Evolutionary conservation across 2,888 invertebrate species (phyloP).

Genomic region (Osmoderma eremita): DNA sequence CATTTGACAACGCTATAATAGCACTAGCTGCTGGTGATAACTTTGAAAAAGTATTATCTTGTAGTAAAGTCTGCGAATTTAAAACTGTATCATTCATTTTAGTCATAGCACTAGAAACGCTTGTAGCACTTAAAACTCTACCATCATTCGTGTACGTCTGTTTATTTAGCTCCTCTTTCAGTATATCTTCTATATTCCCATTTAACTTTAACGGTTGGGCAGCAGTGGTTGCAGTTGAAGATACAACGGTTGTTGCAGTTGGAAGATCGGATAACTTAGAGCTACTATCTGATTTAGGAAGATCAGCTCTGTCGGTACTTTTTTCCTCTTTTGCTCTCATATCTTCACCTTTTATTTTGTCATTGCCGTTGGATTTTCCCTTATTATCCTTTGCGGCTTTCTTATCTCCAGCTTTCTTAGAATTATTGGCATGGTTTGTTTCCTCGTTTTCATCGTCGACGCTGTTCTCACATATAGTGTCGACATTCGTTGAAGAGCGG

Average conservation of each 20-base stretch:
- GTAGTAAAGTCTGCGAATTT: constrained; percentile 60
- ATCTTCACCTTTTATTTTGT: constrained; percentile 35
- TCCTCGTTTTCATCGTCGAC: constrained; percentile 33
- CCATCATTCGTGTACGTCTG: constrained; percentile 46
- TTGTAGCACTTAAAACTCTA: constrained; percentile 59
- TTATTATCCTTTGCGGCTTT: constrained; percentile 29
- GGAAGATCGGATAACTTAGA: constrained; percentile 47
- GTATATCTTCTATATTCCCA: constrained; percentile 54
- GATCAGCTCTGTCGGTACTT: constrained; percentile 13
- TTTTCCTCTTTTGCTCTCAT: constrained; percentile 10
- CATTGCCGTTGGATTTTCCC: constrained; percentile 39
- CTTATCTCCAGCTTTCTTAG: constrained; percentile 37
- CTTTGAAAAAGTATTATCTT: constrained; percentile 56
- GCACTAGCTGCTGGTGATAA: constrained; percentile 48
- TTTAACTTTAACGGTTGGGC: constrained; percentile 62
- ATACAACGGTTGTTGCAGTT: constrained; percentile 58
- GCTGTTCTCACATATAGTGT: constrained; percentile 12
- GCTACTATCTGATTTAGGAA: constrained; percentile 34
- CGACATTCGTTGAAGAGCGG: constrained; percentile 7
- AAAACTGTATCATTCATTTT: constrained; percentile 63
- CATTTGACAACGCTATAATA: constrained; percentile 44
- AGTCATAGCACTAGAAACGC: constrained; percentile 62
- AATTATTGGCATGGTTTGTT: constrained; percentile 35
- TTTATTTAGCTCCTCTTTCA: constrained; percentile 46
- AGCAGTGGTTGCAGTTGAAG: constrained; percentile 61